Percentiles rank a stretch among this genome's conserved stretches.
Evolutionary conservation across 2,113 vertebrate species (phyloP).

Genomic region (Circaetus gallicus): DNA sequence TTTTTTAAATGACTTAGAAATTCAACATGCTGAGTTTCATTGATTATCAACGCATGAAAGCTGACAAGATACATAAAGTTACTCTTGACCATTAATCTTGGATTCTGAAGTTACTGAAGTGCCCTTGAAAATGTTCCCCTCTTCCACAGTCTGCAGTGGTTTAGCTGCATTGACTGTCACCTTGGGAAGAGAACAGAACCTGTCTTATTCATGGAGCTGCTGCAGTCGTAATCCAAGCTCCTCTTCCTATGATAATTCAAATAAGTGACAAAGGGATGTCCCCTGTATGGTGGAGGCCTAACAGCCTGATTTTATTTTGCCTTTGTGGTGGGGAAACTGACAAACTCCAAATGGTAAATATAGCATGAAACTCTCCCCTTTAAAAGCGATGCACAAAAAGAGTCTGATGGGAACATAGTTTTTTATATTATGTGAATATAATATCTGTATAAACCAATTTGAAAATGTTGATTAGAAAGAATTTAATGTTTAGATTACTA

Average conservation of each 20-base stretch:
- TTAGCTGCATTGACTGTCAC: neutral
- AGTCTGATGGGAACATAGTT: neutral
- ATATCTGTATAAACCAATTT: neutral
- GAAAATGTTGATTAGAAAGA: neutral
- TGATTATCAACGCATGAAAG: neutral
- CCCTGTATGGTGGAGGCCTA: neutral
- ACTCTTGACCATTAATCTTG: neutral
- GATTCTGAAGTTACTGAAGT: neutral
- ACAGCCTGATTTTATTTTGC: neutral
- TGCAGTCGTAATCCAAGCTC: neutral
- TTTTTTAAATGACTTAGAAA: neutral
- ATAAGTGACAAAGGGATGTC: neutral
- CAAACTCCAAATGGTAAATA: neutral
- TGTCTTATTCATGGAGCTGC: neutral
- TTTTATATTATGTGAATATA: neutral
- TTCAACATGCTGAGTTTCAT: neutral
- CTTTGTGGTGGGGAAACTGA: neutral
- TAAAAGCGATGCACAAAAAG: neutral
- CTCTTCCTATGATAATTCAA: neutral
- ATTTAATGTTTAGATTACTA: neutral
- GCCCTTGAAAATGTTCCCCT: neutral
- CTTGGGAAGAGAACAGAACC: neutral
- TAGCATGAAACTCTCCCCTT: neutral
- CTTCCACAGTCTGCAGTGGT: neutral
- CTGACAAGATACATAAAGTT: neutral